Evolutionary conservation across 1,140 invertebrate genomes (phyloP).

Genomic region (Cydia strobilella): DNA sequence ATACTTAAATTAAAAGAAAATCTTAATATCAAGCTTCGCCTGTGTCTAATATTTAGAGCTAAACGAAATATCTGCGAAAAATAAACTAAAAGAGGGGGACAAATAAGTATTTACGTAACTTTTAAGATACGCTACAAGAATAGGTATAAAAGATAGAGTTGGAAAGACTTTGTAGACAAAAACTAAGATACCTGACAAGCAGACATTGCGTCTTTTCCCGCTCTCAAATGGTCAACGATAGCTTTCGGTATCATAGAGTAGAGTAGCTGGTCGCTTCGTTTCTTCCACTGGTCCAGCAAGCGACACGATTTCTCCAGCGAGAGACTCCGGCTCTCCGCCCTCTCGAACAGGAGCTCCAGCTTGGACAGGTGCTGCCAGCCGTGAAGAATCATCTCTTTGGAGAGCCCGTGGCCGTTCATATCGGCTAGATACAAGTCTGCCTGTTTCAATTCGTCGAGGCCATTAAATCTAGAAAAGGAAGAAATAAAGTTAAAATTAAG

Average conservation of each 20-base stretch:
- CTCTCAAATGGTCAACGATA: constrained; percentile 78
- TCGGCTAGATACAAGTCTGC: constrained; percentile 92
- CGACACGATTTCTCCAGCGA: constrained; percentile 87
- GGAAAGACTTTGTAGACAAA: no score
- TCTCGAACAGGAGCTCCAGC: constrained; percentile 90
- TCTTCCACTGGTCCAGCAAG: constrained; percentile 90
- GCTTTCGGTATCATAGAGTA: constrained; percentile 95
- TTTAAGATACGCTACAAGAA: no score
- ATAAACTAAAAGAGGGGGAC: no score
- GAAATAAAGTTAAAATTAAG: constrained; percentile 31
- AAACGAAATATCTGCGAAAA: no score
- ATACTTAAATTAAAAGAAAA: no score
- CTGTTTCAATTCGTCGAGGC: constrained; percentile 89
- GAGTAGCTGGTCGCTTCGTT: constrained; percentile 91
- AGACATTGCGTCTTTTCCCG: constrained; percentile 85
- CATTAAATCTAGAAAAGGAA: constrained; percentile 85
- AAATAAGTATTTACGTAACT: no score
- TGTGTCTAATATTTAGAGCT: no score
- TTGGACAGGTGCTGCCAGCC: constrained; percentile 94
- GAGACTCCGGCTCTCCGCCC: constrained; percentile 86
- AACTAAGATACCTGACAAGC: constrained; percentile 84
- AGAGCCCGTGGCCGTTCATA: constrained; percentile 91
- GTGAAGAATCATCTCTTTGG: constrained; percentile 90
- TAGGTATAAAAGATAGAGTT: no score
- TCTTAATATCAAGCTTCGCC: no score